phyloP scores from a whole-genome alignment of 2,113 vertebrate genomes.

The Pomatorhinus ruficollis region DNA sequence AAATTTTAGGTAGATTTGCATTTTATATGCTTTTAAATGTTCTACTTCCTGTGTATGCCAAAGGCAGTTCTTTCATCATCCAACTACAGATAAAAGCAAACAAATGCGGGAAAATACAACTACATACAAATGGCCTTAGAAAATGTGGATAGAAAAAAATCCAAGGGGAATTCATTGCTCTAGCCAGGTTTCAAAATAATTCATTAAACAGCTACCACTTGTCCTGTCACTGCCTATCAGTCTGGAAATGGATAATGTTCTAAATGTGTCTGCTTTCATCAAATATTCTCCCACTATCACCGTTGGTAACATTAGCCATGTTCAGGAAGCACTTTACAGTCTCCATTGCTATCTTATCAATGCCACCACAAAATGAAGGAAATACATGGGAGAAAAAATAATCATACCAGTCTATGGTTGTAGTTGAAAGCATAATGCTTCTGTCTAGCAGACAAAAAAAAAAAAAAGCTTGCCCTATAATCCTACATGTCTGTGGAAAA shows the following conservation, averaged over 20 bases:
- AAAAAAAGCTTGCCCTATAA: conserved; percentile 3
- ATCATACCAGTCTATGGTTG: neutral
- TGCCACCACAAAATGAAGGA: conserved; percentile 27
- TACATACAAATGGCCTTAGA: conserved; percentile 23
- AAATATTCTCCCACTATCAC: neutral
- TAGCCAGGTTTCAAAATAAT: conserved; percentile 42
- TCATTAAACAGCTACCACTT: conserved; percentile 54
- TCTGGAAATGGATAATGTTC: conserved; percentile 50
- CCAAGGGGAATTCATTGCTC: neutral
- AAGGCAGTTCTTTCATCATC: conserved; percentile 17
- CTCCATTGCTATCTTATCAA: conserved; percentile 31
- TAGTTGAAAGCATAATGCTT: conserved; percentile 45
- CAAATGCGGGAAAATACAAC: neutral
- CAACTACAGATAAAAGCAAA: conserved; percentile 5
- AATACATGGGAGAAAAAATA: neutral
- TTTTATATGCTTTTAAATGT: conserved; percentile 2
- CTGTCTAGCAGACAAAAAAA: conserved; percentile 29
- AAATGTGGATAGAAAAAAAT: neutral
- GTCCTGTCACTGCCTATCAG: conserved; percentile 38
- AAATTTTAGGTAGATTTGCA: conserved; percentile 16
- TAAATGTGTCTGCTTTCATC: conserved; percentile 43
- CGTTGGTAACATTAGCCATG: conserved; percentile 9
- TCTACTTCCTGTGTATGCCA: neutral
- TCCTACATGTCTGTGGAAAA: conserved; percentile 8
- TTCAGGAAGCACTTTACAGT: conserved; percentile 45